Evolutionary conservation across 2,113 vertebrate genomes (phyloP), one percentile per base, ranked within the genome.

Genomic region (Psephotus haematonotus): DNA sequence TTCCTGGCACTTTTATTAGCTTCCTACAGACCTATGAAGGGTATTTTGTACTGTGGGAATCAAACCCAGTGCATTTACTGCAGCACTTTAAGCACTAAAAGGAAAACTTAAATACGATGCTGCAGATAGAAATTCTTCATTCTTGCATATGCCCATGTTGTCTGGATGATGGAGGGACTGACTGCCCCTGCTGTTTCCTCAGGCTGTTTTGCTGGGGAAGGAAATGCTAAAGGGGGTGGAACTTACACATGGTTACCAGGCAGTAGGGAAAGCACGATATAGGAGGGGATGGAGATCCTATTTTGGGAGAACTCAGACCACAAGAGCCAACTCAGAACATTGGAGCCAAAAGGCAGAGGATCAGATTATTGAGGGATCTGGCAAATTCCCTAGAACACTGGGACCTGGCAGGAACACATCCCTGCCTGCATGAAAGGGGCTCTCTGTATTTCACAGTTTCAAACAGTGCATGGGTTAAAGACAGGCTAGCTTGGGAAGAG

Each of bases 361-460:
- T 71, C 80, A 47, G 90, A 44, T 95, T 86, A 55, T 85, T 95
- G 82, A 94, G 93, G 55, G 80, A 81, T 69, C 95, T 96, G 95
- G 95, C 93, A 96, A 93, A 92, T 90, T 93, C 95, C 95, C 88
- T 75, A 86, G 93, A 95, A 95, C 95, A 65, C 72, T 86, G 64
- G 80, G 90, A 70, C 57, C 86, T 96, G 90, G 86, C 95, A 96
- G 80, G 77, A 92, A 72, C 64, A 88, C 75, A 79, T 93, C 60
- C 52, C 86, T 86, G 62, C 55, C 64, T 0, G 11, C 74, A 82
- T 94, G 93, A 93, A 96, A 95, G 83, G 65, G n/a, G 19, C 91
- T 92, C 91, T 92, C 80, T 97, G 90, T 96, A 78, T 94, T 93
- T 69, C 10, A 19, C 7, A 41, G 35, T 28, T 78, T 55, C 82